Base-by-base conservation (phyloP, 2,113 vertebrate genomes). In the Uria aalge region DNA sequence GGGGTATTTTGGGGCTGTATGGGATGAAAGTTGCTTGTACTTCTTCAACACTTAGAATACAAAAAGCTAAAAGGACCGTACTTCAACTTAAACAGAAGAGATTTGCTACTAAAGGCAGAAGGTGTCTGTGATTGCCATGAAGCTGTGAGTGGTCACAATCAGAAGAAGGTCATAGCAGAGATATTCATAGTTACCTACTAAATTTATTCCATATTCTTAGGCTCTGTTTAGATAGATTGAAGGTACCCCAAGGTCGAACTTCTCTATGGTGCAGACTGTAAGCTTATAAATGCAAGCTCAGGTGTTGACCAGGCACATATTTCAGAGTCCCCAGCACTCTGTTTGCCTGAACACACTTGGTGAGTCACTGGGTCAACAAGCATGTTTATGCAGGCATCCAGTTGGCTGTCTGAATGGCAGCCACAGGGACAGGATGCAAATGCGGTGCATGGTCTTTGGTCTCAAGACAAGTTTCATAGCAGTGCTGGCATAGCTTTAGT, bases 231-330 rank as follows among this genome's bases (percentile, higher is more conserved):
- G 86, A 89, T 40, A 94, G 84, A 91, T 73, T 81, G 60, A 88
- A 94, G 76, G 38, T 89, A 78, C 16, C 60, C 11, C 86, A 97
- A 95, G 89, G 86, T 87, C 20, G 0, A 89, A 74, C 75, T 89
- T 95, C 18, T 56, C 43, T 36, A 2, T 62, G 38, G n/a, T 71
- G 7, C 59, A 81, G 50, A 71, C 41, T 75, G 12, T 40, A 84
- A 72, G 59, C 68, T 94, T 92, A 92, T 52, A 78, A 94, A 94
- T 91, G 80, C 91, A 94, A 89, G 76, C 80, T 78, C 64, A 79
- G 55, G 34, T 94, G 72, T 96, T 86, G 84, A 87, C 36, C 64
- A 81, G 89, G 45, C 32, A 59, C 23, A 11, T 55, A 66, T 74
- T 92, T 80, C 55, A 63, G 86, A 95, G 43, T 85, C 12, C 27